Conservation (phyloP, 1,140 invertebrate genomes). For the Pogonomyrmex californicus region DNA sequence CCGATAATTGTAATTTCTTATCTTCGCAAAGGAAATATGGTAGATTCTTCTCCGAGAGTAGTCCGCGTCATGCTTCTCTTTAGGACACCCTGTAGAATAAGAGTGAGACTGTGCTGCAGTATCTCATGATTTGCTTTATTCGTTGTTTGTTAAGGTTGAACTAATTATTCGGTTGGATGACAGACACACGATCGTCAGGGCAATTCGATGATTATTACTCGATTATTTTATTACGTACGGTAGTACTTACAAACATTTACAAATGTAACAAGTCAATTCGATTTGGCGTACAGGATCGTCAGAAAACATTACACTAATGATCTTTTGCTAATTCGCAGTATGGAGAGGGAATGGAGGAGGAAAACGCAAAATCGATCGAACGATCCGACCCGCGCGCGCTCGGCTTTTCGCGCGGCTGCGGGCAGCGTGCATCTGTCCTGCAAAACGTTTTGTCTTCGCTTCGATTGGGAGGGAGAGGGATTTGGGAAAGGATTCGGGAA, state of each 20-base stretch:
- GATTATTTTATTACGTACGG: conserved; percentile 82
- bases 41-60: conserved; percentile 1
- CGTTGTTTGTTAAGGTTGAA: conserved; percentile 65
- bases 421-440: conserved; percentile 31
- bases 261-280: conserved; percentile 85
- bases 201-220: conserved; percentile 79
- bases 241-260: conserved; percentile 85
- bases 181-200: conserved; percentile 57
- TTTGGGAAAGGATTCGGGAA: background rate
- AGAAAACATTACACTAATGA: conserved; percentile 78
- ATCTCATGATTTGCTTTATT: conserved; percentile 69
- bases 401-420: conserved; percentile 20
- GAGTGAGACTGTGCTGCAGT: conserved; percentile 55
- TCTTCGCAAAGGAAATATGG: background rate
- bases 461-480: background rate
- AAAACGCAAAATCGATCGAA: conserved; percentile 47
- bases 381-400: conserved; percentile 25
- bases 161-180: conserved; percentile 58
- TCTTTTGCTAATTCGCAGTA: conserved; percentile 62
- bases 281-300: conserved; percentile 83
- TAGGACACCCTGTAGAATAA: conserved; percentile 49
- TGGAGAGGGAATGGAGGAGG: conserved; percentile 26
- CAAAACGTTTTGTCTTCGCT: conserved; percentile 21
- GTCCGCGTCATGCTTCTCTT: background rate
- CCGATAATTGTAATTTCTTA: background rate